These are phyloP conservation scores for Urophycis tenuis DNA, from an alignment of 2,797 vertebrate genomes.

Conservation along the genomic window DNA sequence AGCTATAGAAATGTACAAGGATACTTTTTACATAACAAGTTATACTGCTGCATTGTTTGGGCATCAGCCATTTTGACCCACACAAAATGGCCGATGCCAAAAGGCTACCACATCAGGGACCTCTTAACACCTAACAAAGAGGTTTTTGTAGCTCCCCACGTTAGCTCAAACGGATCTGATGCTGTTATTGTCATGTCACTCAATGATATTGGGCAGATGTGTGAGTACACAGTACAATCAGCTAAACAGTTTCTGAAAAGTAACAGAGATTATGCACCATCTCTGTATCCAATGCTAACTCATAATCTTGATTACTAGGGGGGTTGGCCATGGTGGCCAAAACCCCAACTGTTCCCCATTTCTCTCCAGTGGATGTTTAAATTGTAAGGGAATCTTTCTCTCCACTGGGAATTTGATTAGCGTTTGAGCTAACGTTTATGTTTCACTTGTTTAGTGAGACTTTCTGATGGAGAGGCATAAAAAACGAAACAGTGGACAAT, in stretches of 20 bases:
- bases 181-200: neutral
- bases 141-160: neutral
- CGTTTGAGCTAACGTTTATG: slow-evolving; percentile 59
- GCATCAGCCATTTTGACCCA: neutral
- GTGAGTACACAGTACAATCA: neutral
- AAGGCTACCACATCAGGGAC: neutral
- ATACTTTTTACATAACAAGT: neutral
- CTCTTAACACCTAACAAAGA: slow-evolving; percentile 1
- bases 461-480: slow-evolving; percentile 22
- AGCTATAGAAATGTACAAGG: neutral
- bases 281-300: slow-evolving; percentile 52
- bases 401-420: slow-evolving; percentile 60
- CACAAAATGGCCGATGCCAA: neutral
- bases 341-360: slow-evolving; percentile 27
- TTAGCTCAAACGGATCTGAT: neutral
- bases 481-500: slow-evolving; percentile 28
- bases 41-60: neutral
- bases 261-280: slow-evolving; percentile 33
- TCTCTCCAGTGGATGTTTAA: slow-evolving; percentile 32
- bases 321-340: slow-evolving; percentile 38
- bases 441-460: slow-evolving; percentile 63
- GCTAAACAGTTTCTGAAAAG: neutral
- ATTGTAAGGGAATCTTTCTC: slow-evolving; percentile 41
- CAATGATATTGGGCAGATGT: neutral
- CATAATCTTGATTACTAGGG: slow-evolving; percentile 54